Percentiles rank a stretch among this genome's conserved stretches.
These are phyloP conservation scores for Caenorhabditis afra DNA, from an alignment of 2,888 invertebrate genomes.

Conservation along the genomic window DNA sequence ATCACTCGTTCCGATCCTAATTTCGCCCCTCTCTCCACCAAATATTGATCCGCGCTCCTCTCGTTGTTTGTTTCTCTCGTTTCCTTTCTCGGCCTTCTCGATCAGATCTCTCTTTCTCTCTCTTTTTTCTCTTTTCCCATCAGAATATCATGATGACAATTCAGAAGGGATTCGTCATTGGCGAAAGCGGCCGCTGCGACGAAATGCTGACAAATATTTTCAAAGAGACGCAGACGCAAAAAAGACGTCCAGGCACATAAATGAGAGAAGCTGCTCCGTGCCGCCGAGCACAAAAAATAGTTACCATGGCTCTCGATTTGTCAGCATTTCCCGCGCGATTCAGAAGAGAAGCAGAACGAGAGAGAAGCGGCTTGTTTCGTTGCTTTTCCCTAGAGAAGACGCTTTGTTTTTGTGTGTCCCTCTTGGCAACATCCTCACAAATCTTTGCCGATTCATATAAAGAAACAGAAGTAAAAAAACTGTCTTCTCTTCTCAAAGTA, in stretches of 20 bases:
- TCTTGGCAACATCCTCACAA: too few relatives aligned
- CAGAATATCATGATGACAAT: conserved; percentile 52
- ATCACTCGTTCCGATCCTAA: conserved; percentile 15
- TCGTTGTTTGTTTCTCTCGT: conserved; percentile 6
- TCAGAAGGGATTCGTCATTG: conserved; percentile 34
- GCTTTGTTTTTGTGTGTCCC: too few relatives aligned
- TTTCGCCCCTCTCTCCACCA: conserved; percentile 30
- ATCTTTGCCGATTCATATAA: too few relatives aligned
- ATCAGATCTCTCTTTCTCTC: conserved; percentile 13
- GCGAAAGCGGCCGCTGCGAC: conserved; percentile 1
- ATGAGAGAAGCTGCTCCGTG: conserved; percentile 35
- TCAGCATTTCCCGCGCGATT: conserved; percentile 8
- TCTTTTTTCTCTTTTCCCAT: background rate
- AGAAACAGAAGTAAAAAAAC: too few relatives aligned
- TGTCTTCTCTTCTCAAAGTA: too few relatives aligned
- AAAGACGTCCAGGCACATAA: conserved; percentile 18
- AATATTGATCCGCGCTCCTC: conserved; percentile 50
- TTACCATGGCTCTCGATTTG: conserved; percentile 36
- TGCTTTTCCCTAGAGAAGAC: too few relatives aligned
- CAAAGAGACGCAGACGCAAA: conserved; percentile 19
- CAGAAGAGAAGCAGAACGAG: background rate
- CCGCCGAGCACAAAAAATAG: conserved; percentile 14
- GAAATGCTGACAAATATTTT: conserved; percentile 58
- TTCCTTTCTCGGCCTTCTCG: conserved; percentile 8
- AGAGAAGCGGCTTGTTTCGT: too few relatives aligned